These are phyloP conservation scores for Brenthis ino DNA, from an alignment of 2,888 invertebrate genomes.

Conservation along the genomic window DNA sequence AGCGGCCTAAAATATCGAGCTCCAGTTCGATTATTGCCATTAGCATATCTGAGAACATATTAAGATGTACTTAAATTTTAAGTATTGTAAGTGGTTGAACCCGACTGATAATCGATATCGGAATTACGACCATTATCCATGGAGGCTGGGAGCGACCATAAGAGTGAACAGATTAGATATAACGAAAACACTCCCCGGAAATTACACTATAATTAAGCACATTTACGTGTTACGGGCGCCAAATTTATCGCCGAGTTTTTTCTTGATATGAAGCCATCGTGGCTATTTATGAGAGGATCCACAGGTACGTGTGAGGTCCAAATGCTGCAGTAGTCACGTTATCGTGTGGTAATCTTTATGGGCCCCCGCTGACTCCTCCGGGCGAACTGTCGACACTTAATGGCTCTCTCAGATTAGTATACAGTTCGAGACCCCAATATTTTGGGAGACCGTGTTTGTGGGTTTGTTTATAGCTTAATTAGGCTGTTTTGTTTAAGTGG, in stretches of 20 bases:
- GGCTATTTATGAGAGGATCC: slow-evolving; percentile 74
- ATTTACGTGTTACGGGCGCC: slow-evolving; percentile 80
- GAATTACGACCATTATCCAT: slow-evolving; percentile 54
- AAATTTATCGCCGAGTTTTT: slow-evolving; percentile 81
- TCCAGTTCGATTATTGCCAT: slow-evolving; percentile 43
- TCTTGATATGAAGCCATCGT: slow-evolving; percentile 77
- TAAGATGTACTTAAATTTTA: slow-evolving; percentile 46
- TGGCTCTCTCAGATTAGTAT: slow-evolving; percentile 74
- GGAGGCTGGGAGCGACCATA: slow-evolving; percentile 59
- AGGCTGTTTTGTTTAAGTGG: slow-evolving; percentile 79
- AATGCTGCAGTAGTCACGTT: slow-evolving; percentile 73
- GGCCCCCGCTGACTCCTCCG: slow-evolving; percentile 70
- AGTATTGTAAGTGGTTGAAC: slow-evolving; percentile 50
- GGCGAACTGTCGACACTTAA: slow-evolving; percentile 79
- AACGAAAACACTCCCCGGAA: slow-evolving; percentile 65
- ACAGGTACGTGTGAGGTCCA: slow-evolving; percentile 75
- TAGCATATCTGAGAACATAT: slow-evolving; percentile 48
- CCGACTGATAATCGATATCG: slow-evolving; percentile 59
- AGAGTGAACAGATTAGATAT: slow-evolving; percentile 76
- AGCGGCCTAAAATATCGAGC: slow-evolving; percentile 41
- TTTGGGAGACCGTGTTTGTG: slow-evolving; percentile 75
- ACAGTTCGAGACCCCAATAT: slow-evolving; percentile 58
- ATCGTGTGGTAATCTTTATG: slow-evolving; percentile 81
- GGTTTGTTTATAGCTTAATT: slow-evolving; percentile 82
- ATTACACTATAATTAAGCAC: slow-evolving; percentile 81